Evolutionary conservation across 2,113 vertebrate genomes (phyloP).

Genomic region (Dasyprocta punctata): DNA sequence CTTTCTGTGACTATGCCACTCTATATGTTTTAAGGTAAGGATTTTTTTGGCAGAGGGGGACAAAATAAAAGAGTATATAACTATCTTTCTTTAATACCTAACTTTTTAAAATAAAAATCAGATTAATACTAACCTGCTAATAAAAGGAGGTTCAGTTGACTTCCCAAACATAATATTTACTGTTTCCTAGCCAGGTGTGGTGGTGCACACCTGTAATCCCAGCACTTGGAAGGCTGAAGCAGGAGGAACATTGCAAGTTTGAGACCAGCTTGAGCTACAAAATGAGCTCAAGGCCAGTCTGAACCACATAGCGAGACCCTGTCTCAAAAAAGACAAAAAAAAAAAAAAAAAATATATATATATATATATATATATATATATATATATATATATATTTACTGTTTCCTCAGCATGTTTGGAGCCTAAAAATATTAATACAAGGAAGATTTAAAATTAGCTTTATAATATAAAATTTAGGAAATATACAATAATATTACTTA

Average conservation of each 20-base stretch:
- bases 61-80: neutral
- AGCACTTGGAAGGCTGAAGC: no score
- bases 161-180: neutral
- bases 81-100: neutral
- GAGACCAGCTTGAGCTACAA: no score
- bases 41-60: neutral
- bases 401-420: neutral
- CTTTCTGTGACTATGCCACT: neutral
- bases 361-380: no score
- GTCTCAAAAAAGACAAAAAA: no score
- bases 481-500: neutral
- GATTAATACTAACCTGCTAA: neutral
- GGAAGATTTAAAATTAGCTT: neutral
- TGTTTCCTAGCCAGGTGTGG: no score
- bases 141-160: neutral
- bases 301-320: no score
- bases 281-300: no score
- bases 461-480: neutral
- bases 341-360: no score
- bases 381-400: no score
- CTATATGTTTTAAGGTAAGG: neutral
- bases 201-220: no score
- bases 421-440: neutral
- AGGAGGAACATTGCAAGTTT: no score
- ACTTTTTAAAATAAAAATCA: conserved; percentile 8